Conservation (phyloP, 1,140 invertebrate species). For the Sycophila sp. region DNA sequence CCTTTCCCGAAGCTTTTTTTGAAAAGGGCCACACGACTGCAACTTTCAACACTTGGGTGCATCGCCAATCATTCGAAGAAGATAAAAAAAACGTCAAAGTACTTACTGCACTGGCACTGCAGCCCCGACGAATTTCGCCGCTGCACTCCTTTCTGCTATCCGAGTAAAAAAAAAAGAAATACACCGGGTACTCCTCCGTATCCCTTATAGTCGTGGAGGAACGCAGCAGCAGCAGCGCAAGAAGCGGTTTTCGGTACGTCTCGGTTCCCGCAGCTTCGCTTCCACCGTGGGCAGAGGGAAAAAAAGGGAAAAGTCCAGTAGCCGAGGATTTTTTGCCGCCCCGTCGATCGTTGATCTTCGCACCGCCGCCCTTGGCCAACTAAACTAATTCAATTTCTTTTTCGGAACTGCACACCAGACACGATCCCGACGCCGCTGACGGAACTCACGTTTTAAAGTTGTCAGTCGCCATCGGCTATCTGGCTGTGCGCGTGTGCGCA, state of each 20-base stretch:
- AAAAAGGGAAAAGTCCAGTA: not conserved
- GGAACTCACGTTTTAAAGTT: constrained; percentile 65
- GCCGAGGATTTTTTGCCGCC: not conserved
- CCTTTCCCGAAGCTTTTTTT: not conserved
- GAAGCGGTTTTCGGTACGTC: not conserved
- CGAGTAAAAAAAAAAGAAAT: not conserved
- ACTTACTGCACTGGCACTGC: constrained; percentile 7
- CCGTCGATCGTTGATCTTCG: not conserved
- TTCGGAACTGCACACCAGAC: not conserved
- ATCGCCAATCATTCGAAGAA: not conserved
- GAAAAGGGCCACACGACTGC: not conserved
- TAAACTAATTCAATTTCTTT: not conserved
- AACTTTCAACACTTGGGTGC: not conserved
- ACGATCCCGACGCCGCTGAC: not conserved
- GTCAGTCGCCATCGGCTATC: constrained; percentile 59
- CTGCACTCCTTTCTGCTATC: not conserved
- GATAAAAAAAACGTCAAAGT: not conserved
- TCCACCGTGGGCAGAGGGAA: not conserved
- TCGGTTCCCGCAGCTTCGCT: not conserved
- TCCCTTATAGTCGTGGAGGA: not conserved
- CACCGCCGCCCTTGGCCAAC: no score
- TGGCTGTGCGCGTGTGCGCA: not conserved
- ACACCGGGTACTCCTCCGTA: not conserved
- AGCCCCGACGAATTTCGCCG: not conserved
- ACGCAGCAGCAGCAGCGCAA: not conserved